phyloP scores from a whole-genome alignment of 2,797 vertebrate species.

The Prunella strophiata region DNA sequence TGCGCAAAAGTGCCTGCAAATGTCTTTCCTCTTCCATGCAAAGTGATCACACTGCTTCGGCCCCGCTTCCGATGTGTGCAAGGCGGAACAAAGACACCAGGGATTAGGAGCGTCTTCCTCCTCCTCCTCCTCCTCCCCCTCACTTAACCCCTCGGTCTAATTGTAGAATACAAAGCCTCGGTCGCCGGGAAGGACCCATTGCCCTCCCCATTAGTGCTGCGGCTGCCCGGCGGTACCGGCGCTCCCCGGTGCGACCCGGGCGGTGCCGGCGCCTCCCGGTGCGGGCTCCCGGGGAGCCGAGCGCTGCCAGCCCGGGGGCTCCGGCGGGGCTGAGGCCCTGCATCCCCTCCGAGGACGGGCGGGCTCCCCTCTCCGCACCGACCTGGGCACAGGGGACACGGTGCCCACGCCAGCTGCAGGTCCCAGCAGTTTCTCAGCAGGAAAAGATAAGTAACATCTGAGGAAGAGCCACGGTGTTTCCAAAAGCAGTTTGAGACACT shows the following conservation, averaged over 20 bases:
- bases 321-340: background rate
- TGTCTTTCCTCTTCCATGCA: conserved; percentile 12
- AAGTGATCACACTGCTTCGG: background rate
- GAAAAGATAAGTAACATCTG: conserved; percentile 70
- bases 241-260: background rate
- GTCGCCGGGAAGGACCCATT: background rate
- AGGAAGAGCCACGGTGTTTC: conserved; percentile 38
- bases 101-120: background rate
- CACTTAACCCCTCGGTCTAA: background rate
- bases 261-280: background rate
- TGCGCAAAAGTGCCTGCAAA: background rate
- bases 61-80: background rate
- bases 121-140: background rate
- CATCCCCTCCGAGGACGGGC: background rate
- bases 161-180: background rate
- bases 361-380: background rate
- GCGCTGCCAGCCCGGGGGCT: background rate
- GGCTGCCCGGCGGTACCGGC: background rate
- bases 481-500: background rate
- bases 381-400: background rate
- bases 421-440: background rate
- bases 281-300: background rate
- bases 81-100: conserved; percentile 1
- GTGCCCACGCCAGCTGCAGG: conserved; percentile 38
- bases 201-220: background rate